phyloP scores from a whole-genome alignment of 2,888 invertebrate genomes.

The Mactromeris polynyma region DNA sequence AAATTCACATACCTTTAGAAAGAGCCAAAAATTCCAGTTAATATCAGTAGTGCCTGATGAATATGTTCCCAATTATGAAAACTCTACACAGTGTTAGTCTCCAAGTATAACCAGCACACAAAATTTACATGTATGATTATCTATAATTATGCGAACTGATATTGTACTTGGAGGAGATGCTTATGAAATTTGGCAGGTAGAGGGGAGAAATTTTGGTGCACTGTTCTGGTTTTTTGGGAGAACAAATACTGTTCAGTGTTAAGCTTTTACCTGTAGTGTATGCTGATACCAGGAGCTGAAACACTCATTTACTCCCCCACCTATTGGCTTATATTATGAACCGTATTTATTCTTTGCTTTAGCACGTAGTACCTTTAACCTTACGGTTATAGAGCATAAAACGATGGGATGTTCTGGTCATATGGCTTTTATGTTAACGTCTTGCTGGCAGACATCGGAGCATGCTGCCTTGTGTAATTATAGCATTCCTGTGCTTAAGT shows the following conservation, averaged over 20 bases:
- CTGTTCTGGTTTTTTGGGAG: not conserved
- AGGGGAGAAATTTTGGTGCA: constrained; percentile 4
- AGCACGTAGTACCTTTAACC: not conserved
- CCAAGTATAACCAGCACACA: not conserved
- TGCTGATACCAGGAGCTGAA: not conserved
- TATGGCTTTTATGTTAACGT: not conserved
- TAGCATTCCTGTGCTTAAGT: not conserved
- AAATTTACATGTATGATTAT: constrained; percentile 11
- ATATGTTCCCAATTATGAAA: constrained; percentile 23
- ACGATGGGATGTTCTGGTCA: not conserved
- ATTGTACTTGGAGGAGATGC: not conserved
- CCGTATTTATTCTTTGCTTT: not conserved
- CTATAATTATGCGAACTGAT: constrained; percentile 21
- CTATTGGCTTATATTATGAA: not conserved
- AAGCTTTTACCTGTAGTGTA: constrained; percentile 11
- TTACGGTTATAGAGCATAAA: not conserved
- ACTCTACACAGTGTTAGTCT: not conserved
- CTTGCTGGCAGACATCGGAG: not conserved
- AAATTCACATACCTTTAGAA: constrained; percentile 35
- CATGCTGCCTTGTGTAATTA: not conserved
- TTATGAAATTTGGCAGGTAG: constrained; percentile 22
- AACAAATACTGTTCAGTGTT: not conserved
- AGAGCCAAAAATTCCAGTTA: constrained; percentile 31
- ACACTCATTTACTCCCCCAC: constrained; percentile 16
- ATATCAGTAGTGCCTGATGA: not conserved